Percentiles rank a stretch among this genome's conserved stretches.
Evolutionary conservation across 2,888 invertebrate species (phyloP).

Genomic region (Lasioglossum vierecki): DNA sequence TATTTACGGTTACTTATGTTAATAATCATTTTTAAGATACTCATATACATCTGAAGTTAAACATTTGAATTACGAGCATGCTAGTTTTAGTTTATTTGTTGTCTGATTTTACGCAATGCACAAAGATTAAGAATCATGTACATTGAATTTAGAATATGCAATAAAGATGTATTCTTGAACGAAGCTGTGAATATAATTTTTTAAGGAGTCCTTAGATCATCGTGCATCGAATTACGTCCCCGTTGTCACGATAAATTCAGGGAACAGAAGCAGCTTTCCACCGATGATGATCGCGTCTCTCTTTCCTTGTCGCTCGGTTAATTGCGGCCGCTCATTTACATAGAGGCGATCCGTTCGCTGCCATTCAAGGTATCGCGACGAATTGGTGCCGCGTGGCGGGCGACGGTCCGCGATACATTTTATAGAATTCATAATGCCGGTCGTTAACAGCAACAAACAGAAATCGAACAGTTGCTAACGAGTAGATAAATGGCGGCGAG

Average conservation of each 20-base stretch:
- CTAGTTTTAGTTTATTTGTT: background rate
- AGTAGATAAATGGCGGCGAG: conserved; percentile 42
- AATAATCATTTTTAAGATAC: background rate
- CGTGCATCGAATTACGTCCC: background rate
- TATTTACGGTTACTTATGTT: background rate
- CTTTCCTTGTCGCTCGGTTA: conserved; percentile 72
- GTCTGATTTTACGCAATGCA: too few relatives aligned
- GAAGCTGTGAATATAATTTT: background rate
- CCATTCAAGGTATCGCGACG: conserved; percentile 60
- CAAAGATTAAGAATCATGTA: background rate
- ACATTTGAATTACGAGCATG: background rate
- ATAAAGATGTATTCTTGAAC: background rate
- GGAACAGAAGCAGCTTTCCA: conserved; percentile 33
- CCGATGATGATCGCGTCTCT: conserved; percentile 24
- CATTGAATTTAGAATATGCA: background rate
- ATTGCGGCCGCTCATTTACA: conserved; percentile 81
- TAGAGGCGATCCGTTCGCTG: conserved; percentile 71
- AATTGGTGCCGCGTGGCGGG: conserved; percentile 14
- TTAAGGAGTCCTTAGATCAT: background rate
- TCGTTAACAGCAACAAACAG: conserved; percentile 52
- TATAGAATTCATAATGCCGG: conserved; percentile 62
- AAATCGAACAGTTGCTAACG: conserved; percentile 39
- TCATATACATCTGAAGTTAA: background rate
- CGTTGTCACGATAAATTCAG: conserved; percentile 33
- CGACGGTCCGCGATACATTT: conserved; percentile 57